These are phyloP conservation scores for Mythimna loreyi DNA, from an alignment of 2,888 invertebrate species.

Conservation along the genomic window DNA sequence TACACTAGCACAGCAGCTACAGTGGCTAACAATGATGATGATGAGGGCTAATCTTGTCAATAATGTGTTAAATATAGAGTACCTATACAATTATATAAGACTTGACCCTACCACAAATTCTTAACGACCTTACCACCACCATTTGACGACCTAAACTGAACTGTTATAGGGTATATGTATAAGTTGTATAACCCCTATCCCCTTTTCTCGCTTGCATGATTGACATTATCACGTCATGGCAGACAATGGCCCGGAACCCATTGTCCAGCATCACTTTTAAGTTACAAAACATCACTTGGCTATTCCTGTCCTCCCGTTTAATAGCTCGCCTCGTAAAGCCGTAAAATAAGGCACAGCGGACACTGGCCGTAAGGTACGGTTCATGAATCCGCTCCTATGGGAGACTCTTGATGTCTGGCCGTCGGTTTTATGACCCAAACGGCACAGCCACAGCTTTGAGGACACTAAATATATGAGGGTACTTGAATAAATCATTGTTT, in stretches of 20 bases:
- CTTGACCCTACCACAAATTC: no score
- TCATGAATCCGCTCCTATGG: constrained; percentile 60
- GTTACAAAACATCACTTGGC: background rate
- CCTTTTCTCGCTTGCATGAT: no score
- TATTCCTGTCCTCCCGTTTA: constrained; percentile 47
- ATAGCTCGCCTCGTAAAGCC: constrained; percentile 63
- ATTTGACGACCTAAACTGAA: no score
- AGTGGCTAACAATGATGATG: no score
- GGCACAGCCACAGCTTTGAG: constrained; percentile 32
- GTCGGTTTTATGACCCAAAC: constrained; percentile 49
- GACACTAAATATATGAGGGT: constrained; percentile 26
- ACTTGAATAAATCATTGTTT: constrained; percentile 35
- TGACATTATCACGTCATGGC: no score
- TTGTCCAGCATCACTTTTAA: constrained; percentile 5
- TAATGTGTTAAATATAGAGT: no score
- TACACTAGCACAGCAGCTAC: no score
- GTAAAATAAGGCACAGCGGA: constrained; percentile 62
- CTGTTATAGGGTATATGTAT: no score
- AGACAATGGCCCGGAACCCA: background rate
- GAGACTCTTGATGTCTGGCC: constrained; percentile 44
- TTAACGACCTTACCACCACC: no score
- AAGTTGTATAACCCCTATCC: no score
- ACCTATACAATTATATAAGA: no score
- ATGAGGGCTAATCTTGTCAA: no score
- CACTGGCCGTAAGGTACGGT: constrained; percentile 58